Evolutionary conservation across 2,797 vertebrate genomes (phyloP).

Genomic region (Heteromormyrus szaboi): DNA sequence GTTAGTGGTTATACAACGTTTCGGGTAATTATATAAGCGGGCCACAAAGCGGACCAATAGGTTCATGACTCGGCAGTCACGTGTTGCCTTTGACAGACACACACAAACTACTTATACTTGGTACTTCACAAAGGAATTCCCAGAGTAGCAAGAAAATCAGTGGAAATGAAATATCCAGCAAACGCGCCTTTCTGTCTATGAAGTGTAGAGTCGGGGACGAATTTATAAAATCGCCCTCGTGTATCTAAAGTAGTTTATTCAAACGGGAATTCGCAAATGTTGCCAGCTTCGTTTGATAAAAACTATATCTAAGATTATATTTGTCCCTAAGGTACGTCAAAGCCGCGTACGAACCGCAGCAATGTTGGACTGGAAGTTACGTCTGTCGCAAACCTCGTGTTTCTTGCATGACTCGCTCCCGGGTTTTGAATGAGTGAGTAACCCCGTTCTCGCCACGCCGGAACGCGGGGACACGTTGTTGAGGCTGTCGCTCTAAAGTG

Average conservation of each 20-base stretch:
- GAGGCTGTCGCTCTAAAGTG: not conserved
- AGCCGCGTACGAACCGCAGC: not conserved
- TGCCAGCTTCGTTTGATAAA: not conserved
- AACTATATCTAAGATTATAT: not conserved
- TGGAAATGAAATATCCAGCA: not conserved
- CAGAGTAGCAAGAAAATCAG: not conserved
- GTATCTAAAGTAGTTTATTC: not conserved
- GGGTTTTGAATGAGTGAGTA: not conserved
- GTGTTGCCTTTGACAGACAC: constrained; percentile 31
- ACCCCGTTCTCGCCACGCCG: not conserved
- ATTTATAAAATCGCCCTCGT: not conserved
- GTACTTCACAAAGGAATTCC: constrained; percentile 16
- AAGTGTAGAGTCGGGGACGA: not conserved
- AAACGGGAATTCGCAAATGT: not conserved
- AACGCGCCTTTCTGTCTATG: not conserved
- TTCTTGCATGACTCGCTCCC: not conserved
- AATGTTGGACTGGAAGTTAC: not conserved
- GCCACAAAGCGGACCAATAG: constrained; percentile 58
- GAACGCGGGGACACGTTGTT: not conserved
- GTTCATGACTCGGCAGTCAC: constrained; percentile 34
- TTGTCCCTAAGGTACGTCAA: not conserved
- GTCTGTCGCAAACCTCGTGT: not conserved
- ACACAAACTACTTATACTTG: not conserved
- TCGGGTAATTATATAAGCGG: constrained; percentile 63
- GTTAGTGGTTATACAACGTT: constrained; percentile 61